Conservation (phyloP, 1,140 invertebrate genomes). For the Sitophilus oryzae region DNA sequence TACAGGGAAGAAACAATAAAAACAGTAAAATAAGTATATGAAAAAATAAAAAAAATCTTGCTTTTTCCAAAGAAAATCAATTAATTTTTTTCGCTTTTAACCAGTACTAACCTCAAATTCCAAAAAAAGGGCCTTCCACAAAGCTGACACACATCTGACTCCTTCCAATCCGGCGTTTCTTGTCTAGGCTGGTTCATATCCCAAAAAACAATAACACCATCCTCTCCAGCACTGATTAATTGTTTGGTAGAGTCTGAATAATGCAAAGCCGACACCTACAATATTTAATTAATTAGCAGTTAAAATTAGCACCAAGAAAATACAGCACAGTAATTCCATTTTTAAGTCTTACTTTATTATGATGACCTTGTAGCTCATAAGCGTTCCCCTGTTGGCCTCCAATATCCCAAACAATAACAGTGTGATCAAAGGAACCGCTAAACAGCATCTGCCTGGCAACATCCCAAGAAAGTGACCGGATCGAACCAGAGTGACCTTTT, state of each 20-base stretch:
- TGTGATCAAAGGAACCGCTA: conserved; percentile 93
- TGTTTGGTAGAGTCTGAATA: conserved; percentile 75
- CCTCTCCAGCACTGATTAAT: conserved; percentile 91
- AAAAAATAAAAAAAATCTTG: too few species aligned
- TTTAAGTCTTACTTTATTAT: conserved; percentile 37
- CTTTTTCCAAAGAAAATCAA: neutral
- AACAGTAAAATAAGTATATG: too few species aligned
- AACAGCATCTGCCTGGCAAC: conserved; percentile 78
- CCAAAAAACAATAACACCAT: conserved; percentile 91
- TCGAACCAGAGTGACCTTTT: conserved; percentile 87
- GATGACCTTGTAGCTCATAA: conserved; percentile 93
- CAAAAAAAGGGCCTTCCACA: conserved; percentile 96
- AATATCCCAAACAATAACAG: conserved; percentile 97
- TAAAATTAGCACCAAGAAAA: too few species aligned
- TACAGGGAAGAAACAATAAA: too few species aligned
- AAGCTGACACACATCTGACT: conserved; percentile 88
- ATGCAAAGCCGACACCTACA: conserved; percentile 70
- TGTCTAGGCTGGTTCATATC: conserved; percentile 76
- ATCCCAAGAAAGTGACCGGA: conserved; percentile 90
- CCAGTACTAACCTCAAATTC: conserved; percentile 56
- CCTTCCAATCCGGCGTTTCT: conserved; percentile 92
- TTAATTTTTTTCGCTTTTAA: neutral
- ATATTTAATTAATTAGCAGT: conserved; percentile 23
- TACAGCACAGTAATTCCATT: conserved; percentile 1
- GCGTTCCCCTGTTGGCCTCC: conserved; percentile 93